phyloP scores from a whole-genome alignment of 2,888 invertebrate genomes.

The Cerceris rybyensis region DNA sequence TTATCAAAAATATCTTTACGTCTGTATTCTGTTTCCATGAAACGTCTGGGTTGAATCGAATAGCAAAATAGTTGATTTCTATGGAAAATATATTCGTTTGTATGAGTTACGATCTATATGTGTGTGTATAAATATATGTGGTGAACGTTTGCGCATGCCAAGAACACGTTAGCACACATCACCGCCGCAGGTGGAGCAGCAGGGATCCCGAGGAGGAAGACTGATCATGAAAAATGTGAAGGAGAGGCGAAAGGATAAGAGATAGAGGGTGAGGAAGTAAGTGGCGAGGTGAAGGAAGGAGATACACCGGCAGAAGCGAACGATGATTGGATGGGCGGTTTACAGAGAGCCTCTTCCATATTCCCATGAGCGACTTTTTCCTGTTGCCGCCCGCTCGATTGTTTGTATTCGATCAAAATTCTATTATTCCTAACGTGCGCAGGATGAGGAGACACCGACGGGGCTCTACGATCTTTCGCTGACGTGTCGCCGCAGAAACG shows the following conservation, averaged over 20 bases:
- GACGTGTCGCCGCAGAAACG: constrained; percentile 40
- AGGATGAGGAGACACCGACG: constrained; percentile 50
- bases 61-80: not conserved
- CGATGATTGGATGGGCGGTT: constrained; percentile 67
- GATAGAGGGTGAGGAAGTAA: constrained; percentile 29
- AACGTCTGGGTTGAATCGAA: not conserved
- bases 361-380: constrained; percentile 67
- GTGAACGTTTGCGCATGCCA: not conserved
- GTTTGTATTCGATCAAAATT: constrained; percentile 71
- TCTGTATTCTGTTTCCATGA: too few relatives aligned
- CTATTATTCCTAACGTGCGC: constrained; percentile 68
- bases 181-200: constrained; percentile 30
- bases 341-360: constrained; percentile 63
- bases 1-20: too few relatives aligned
- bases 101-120: not conserved
- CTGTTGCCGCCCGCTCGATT: constrained; percentile 64
- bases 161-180: constrained; percentile 32
- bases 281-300: constrained; percentile 21
- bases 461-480: constrained; percentile 45
- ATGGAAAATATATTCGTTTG: not conserved
- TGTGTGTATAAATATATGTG: not conserved
- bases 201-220: constrained; percentile 40
- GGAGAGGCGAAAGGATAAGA: constrained; percentile 18
- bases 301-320: constrained; percentile 48
- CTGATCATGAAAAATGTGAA: constrained; percentile 15